These are phyloP conservation scores for Tauraco hartlaubi DNA, from an alignment of 2,797 vertebrate species.

Conservation along the genomic window DNA sequence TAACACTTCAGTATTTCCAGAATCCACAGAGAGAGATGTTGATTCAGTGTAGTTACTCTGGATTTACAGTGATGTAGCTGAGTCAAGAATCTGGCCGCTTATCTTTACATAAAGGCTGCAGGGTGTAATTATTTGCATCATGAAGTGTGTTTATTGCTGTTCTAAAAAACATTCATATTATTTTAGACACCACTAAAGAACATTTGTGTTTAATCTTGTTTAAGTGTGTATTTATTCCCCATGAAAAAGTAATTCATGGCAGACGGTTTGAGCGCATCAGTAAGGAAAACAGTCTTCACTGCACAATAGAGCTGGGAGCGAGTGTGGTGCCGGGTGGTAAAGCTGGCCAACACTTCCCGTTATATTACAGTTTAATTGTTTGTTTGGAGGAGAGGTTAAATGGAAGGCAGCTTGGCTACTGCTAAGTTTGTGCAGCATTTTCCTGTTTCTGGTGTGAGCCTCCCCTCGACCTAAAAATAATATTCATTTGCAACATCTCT, in stretches of 20 bases:
- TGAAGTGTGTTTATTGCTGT: slow-evolving; percentile 67
- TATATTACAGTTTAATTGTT: neutral
- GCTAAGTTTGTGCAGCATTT: neutral
- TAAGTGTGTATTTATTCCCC: slow-evolving; percentile 57
- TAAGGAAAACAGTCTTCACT: slow-evolving; percentile 31
- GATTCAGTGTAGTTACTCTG: neutral
- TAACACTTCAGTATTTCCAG: neutral
- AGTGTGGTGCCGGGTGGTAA: neutral
- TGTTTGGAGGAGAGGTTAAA: neutral
- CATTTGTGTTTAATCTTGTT: slow-evolving; percentile 69
- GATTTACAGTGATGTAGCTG: slow-evolving; percentile 21
- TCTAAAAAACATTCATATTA: slow-evolving; percentile 67
- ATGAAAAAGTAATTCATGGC: slow-evolving; percentile 61
- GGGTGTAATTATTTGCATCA: slow-evolving; percentile 71
- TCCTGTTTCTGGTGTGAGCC: neutral
- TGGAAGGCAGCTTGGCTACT: neutral
- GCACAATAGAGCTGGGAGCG: neutral
- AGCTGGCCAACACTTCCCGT: neutral
- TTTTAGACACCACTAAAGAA: slow-evolving; percentile 65
- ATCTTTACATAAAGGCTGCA: slow-evolving; percentile 57
- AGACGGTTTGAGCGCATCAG: slow-evolving; percentile 35
- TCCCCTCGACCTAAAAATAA: neutral
- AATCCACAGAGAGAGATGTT: neutral
- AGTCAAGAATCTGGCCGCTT: neutral
- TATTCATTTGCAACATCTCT: neutral